Percentiles rank a stretch among this genome's conserved stretches.
Evolutionary conservation across 2,113 vertebrate genomes (phyloP).

Genomic region (Penelope pileata): DNA sequence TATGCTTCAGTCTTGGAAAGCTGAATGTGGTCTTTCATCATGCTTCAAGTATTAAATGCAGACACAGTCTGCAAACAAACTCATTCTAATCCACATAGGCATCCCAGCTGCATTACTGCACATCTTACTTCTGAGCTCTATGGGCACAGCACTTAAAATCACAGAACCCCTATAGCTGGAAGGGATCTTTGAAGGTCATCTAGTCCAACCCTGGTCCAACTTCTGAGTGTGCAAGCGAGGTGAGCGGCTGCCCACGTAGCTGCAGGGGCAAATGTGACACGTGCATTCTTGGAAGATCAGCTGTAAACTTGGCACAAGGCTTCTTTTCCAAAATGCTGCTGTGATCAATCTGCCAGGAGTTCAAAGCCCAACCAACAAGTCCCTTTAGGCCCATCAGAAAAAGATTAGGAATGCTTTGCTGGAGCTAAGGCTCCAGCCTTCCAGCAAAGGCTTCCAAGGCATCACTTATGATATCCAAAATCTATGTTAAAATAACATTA

Average conservation of each 20-base stretch:
- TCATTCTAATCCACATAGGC: not conserved
- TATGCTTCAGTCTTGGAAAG: slow-evolving; percentile 14
- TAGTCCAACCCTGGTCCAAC: too few species aligned
- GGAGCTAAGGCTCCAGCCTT: slow-evolving; percentile 11
- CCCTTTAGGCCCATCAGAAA: not conserved
- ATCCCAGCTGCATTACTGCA: fast-evolving
- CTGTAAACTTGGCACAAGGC: not conserved
- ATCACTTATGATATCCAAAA: not conserved
- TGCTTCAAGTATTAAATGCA: not conserved
- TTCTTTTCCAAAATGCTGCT: slow-evolving; percentile 28
- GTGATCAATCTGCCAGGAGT: slow-evolving; percentile 13
- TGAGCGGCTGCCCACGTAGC: not conserved
- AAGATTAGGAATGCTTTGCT: not conserved
- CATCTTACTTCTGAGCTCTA: not conserved
- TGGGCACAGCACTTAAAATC: not conserved
- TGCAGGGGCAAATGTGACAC: not conserved
- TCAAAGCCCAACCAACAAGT: not conserved
- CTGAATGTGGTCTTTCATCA: not conserved
- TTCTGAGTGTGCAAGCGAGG: not conserved
- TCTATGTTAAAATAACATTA: not conserved
- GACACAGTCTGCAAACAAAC: slow-evolving; percentile 22
- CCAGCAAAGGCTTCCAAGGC: not conserved
- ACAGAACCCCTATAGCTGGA: too few species aligned
- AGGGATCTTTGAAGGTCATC: too few species aligned
- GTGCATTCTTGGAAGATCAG: not conserved